Evolutionary conservation across 1,140 invertebrate genomes (phyloP), one percentile per base, ranked within the genome.

Genomic region (Marisa cornuarietis): DNA sequence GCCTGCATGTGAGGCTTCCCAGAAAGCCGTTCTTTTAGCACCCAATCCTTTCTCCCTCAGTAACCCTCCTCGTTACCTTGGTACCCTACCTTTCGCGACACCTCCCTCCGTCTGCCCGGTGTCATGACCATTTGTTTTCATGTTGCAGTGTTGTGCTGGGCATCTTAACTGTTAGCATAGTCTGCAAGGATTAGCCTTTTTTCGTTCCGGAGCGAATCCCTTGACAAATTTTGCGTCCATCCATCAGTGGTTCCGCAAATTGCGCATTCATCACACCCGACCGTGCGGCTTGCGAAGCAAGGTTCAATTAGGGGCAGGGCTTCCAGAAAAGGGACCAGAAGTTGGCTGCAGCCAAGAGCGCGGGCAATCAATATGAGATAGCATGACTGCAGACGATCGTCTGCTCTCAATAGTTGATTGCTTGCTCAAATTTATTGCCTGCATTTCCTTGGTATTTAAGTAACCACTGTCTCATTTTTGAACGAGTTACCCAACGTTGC

Each of bases 161-260:
- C n/a, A 54, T 73, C 26, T n/a, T 49, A 31, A 73, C 71, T 54
- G 71, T 73, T 73, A 51, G 54, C 71, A 73, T 10, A 51, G 49
- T 22, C 51, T 31, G 18, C 54, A n/a, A 8, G 31, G 75, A 76
- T 76, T 76, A 76, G 75, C 75, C 75, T 66, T 66, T 76, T 66
- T 66, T 49, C n/a, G 24, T 74, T 51, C 52, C 52, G 26, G 26
- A 49, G 49, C 11, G 26, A 74, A 76, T 62, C 31, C 31, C 76
- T 42, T 77, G 76, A 77, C 76, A 77, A 77, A 77, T 77, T 68
- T 65, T 77, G 65, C 76, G 66, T 77, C 76, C 76, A 77, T 77
- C 65, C 76, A 69, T 77, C 76, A 77, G 76, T 77, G 76, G 76
- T 77, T 77, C 65, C 65, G 76, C 76, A 77, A 77, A 77, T 77